A percentile compares a stretch with the other conserved stretches of the same genome.
Evolutionary conservation across 2,888 invertebrate genomes (phyloP).

Genomic region (Axea sp.): DNA sequence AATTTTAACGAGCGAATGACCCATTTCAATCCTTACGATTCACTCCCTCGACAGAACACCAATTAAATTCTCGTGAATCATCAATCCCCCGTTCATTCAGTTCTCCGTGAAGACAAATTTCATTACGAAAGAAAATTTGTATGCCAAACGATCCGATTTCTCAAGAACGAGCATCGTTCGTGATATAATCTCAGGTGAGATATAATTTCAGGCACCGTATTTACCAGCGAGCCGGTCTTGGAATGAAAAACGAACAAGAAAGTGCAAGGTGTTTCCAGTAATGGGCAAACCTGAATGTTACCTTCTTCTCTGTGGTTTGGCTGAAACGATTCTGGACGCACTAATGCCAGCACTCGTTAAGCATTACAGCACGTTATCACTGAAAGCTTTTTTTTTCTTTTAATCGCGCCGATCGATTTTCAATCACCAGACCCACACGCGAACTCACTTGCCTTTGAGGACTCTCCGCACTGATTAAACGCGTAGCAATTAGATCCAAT

Average conservation of each 20-base stretch:
- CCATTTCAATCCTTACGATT: no score
- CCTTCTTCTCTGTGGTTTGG: conserved; percentile 4
- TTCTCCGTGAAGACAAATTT: no score
- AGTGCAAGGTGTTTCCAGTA: conserved; percentile 33
- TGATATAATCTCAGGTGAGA: neutral
- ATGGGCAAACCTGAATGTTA: conserved; percentile 3
- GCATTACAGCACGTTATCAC: conserved; percentile 40
- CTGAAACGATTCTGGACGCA: conserved; percentile 14
- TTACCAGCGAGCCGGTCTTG: conserved; percentile 10
- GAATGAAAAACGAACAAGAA: conserved; percentile 32
- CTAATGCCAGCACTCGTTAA: conserved; percentile 37
- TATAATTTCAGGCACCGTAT: neutral
- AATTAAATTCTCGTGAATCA: no score
- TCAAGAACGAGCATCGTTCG: no score
- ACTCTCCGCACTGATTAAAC: neutral
- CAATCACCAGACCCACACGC: conserved; percentile 44
- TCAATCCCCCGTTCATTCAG: no score
- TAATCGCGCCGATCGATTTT: conserved; percentile 43
- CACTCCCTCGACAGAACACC: no score
- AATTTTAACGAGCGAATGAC: no score
- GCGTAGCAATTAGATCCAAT: conserved; percentile 13
- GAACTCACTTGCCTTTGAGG: conserved; percentile 28
- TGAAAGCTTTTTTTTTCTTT: conserved; percentile 28
- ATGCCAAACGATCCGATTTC: no score
- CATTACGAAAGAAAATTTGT: no score